phyloP scores from a whole-genome alignment of 2,113 vertebrate species.

The Erinaceus europaeus region DNA sequence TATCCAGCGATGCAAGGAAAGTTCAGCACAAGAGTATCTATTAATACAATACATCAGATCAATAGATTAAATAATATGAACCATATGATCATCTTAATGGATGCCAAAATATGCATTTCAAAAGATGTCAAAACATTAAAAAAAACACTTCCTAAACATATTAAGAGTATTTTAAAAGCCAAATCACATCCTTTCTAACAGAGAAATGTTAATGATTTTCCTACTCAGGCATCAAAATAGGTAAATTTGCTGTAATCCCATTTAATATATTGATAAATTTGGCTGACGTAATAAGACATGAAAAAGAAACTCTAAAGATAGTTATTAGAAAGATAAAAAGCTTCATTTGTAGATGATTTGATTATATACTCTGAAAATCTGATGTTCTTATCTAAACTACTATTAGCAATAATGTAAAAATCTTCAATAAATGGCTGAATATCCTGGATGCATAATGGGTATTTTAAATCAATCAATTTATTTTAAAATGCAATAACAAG shows the following conservation, averaged over 20 bases:
- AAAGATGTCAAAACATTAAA: constrained; percentile 49
- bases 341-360: background rate
- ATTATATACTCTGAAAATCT: background rate
- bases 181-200: constrained; percentile 21
- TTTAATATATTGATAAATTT: constrained; percentile 30
- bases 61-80: constrained; percentile 58
- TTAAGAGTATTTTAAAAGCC: constrained; percentile 48
- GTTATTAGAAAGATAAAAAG: constrained; percentile 2
- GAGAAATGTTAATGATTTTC: background rate
- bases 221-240: constrained; percentile 7
- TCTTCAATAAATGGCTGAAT: constrained; percentile 5
- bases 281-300: constrained; percentile 62
- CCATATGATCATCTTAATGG: constrained; percentile 17
- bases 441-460: background rate
- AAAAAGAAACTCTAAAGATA: constrained; percentile 56
- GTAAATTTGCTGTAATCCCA: background rate
- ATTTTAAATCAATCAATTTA: constrained; percentile 31
- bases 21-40: constrained; percentile 62
- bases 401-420: background rate
- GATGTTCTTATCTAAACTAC: background rate
- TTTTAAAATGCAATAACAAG: constrained; percentile 12
- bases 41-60: constrained; percentile 50
- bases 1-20: constrained; percentile 26
- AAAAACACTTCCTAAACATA: constrained; percentile 50
- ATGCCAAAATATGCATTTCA: constrained; percentile 60